Evolutionary conservation across 2,113 vertebrate species (phyloP).

Genomic region (Eptesicus fuscus): DNA sequence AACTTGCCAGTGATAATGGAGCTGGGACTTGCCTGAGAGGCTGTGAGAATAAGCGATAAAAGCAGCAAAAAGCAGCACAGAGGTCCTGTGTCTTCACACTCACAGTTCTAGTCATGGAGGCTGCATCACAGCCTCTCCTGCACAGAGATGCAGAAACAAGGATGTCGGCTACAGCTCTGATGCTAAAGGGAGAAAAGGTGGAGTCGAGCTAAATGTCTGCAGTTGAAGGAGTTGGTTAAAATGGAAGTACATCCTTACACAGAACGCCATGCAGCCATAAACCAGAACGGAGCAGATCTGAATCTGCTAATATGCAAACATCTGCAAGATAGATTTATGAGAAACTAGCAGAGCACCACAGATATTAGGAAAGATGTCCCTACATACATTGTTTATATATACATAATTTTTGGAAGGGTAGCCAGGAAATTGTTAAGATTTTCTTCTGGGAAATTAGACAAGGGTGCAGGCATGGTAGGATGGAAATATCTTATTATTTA

Average conservation of each 20-base stretch:
- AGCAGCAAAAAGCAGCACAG: neutral
- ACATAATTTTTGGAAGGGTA: neutral
- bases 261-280: neutral
- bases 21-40: neutral
- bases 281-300: neutral
- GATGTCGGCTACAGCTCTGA: neutral
- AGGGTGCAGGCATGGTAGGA: neutral
- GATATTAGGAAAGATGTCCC: neutral
- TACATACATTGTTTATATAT: neutral
- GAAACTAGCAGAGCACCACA: neutral
- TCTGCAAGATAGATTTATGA: neutral
- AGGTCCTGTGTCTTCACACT: neutral
- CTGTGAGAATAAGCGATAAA: neutral
- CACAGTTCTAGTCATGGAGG: neutral
- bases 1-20: neutral
- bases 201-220: slow-evolving; percentile 12
- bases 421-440: neutral
- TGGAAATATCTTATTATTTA: neutral
- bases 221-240: slow-evolving; percentile 26
- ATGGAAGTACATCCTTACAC: neutral
- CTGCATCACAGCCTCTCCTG: neutral
- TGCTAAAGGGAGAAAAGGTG: neutral
- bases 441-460: neutral
- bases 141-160: neutral
- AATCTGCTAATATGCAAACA: neutral